A percentile compares a stretch with the other conserved stretches of the same genome.
These are phyloP conservation scores for Drosophila kokeensis DNA, from an alignment of 2,888 invertebrate genomes.

Conservation along the genomic window DNA sequence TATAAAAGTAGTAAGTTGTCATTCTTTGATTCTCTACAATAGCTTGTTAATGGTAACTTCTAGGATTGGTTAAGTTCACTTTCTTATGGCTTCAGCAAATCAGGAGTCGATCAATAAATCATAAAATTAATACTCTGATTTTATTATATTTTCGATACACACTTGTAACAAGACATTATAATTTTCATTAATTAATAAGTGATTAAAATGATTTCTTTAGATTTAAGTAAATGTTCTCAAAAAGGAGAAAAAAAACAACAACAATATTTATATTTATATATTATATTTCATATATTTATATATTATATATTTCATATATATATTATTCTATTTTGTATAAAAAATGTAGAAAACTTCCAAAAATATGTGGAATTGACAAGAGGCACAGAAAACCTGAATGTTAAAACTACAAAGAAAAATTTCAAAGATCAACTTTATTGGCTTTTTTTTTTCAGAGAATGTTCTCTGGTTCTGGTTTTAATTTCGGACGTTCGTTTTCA, in stretches of 20 bases:
- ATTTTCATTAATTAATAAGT: too few relatives aligned
- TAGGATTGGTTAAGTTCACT: neutral
- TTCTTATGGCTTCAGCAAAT: neutral
- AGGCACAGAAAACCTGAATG: neutral
- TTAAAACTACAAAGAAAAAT: neutral
- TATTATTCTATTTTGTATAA: too few relatives aligned
- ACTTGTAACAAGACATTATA: too few relatives aligned
- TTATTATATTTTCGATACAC: neutral
- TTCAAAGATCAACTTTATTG: neutral
- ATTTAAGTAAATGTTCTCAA: neutral
- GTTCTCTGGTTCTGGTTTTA: neutral
- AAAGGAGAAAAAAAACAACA: neutral
- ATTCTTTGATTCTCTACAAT: neutral
- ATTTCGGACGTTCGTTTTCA: neutral
- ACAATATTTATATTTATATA: neutral
- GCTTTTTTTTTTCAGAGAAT: neutral
- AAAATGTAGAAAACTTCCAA: neutral
- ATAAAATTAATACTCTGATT: neutral
- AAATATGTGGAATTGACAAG: neutral
- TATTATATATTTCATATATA: too few relatives aligned
- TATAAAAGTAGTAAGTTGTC: too few relatives aligned
- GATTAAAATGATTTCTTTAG: neutral
- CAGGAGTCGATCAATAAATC: neutral
- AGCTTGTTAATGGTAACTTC: neutral
- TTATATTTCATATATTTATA: too few relatives aligned